Base-by-base conservation (phyloP, 2,797 vertebrate genomes). In the Premnoplex brunnescens region DNA sequence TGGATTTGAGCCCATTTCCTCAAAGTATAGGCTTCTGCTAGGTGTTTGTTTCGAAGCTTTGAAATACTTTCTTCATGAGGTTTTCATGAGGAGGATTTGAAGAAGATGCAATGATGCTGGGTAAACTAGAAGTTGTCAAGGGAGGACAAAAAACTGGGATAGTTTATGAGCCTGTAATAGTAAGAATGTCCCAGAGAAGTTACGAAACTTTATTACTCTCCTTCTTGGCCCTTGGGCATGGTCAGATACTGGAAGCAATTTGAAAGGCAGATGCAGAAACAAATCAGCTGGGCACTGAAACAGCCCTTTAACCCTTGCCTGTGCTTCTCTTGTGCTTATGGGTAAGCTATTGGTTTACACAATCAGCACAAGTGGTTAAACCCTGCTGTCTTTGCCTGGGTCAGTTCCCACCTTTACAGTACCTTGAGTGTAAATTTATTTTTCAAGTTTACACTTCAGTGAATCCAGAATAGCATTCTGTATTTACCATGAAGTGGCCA, bases 241-340 rank as follows among this genome's bases (percentile, higher is more conserved):
- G 30, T 89, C 18, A 66, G 37, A 28, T 64, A 27, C 36, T 44
- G 39, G 10, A 32, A 94, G 10, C 15, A 51, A 34, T 30, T 11
- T 59, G 36, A 69, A 82, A 28, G 22, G 14, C 43, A 91, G 30
- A 62, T 26, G 43, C 12, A 51, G n/a, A 82, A 81, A 27, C 17
- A 85, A 92, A 41, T 7, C 12, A 58, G 5, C 14, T 44, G 56
- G 20, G 26, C 21, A 66, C 10, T 41, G 37, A 81, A 88, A 44
- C 3, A 63, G 22, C 19, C 27, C 6, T 76, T 87, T 82, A 73
- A 54, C 32, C 3, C 12, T 56, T 89, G 6, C 10, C 41, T 63
- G 24, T 83, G 5, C 21, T 72, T 4, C 14, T 6, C 20, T 85
- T 0, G 0, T 48, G 18, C 18, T 34, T 52, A 19, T 52, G 37